Evolutionary conservation across 2,888 invertebrate genomes (phyloP).

Genomic region (Drosophila stalkeri): DNA sequence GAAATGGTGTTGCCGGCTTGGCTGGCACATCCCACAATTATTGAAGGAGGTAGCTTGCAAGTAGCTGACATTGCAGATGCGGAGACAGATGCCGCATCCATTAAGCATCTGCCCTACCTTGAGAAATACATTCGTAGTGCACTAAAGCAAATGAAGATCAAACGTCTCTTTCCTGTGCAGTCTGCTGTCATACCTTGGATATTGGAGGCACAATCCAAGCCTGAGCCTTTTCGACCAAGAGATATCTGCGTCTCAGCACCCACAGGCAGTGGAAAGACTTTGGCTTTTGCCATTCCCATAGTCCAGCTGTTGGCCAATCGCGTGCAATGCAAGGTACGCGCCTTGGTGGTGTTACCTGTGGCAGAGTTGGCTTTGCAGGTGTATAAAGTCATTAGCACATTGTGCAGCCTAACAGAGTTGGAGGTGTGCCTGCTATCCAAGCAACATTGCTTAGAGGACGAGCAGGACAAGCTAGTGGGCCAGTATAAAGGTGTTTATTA

Average conservation of each 20-base stretch:
- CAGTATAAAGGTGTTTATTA: conserved; percentile 84
- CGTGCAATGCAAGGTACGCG: conserved; percentile 89
- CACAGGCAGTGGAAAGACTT: conserved; percentile 98
- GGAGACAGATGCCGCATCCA: conserved; percentile 85
- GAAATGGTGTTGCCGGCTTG: conserved; percentile 93
- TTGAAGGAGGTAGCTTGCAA: conserved; percentile 87
- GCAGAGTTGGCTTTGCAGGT: conserved; percentile 96
- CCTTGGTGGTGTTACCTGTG: conserved; percentile 96
- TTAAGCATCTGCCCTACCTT: conserved; percentile 85
- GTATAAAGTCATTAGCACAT: conserved; percentile 91
- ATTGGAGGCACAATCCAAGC: conserved; percentile 87
- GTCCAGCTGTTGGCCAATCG: conserved; percentile 89
- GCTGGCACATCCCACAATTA: conserved; percentile 92
- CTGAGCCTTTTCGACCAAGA: conserved; percentile 89
- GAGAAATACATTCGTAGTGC: conserved; percentile 88
- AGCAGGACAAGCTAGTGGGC: conserved; percentile 88
- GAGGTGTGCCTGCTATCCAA: conserved; percentile 90
- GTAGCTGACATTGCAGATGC: conserved; percentile 87
- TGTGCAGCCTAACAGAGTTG: conserved; percentile 89
- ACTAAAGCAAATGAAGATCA: conserved; percentile 90
- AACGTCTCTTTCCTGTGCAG: conserved; percentile 94
- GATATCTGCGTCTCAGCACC: conserved; percentile 99
- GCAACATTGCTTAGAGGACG: conserved; percentile 88
- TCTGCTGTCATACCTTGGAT: conserved; percentile 91
- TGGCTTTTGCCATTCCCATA: conserved; percentile 96